Base-by-base conservation (phyloP, 2,113 vertebrate species). In the Dasyurus viverrinus region DNA sequence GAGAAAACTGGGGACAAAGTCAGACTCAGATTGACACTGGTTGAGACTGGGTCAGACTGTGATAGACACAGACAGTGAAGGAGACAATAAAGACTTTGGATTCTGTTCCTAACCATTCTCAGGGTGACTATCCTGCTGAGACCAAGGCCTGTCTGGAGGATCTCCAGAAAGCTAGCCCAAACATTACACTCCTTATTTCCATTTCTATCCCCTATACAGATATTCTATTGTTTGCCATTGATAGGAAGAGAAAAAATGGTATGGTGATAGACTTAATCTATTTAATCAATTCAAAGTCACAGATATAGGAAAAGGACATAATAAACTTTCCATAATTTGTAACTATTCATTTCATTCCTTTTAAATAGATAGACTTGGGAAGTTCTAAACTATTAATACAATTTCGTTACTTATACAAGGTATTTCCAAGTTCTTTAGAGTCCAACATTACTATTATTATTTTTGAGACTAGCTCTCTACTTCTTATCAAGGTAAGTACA, bases 381-480 rank as follows among this genome's bases (percentile, higher is more conserved):
- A 94, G 36, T 50, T 95, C 90, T 96, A 22, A 0, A 57, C 2
- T 76, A 94, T 96, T 95, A 47, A 94, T 92, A 55, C 2, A 47
- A 0, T 68, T 89, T 92, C 27, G 11, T 14, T 8, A 89, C 9
- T 90, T 90, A 91, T 5, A 55, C 42, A 94, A 76, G 4, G 10
- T 24, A 94, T 4, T 94, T 97, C 54, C 84, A 95, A 91, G 91
- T 25, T 92, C n/a, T 19, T n/a, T 96, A 0, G 92, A 50, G 26
- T 76, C 76, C 92, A 54, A 90, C 50, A 52, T 52, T 46, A 46
- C 89, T 94, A 89, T 53, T 89, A 95, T 91, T 68, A 19, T 76
- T 36, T n/a, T 30, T 30, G 27, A n/a, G 30, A n/a, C 16, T 60
- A 9, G 27, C 12, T 76, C 14, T 76, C 60, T 36, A 14, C 12